Evolutionary conservation across 2,797 vertebrate genomes (phyloP).

Genomic region (Tenualosa ilisha): DNA sequence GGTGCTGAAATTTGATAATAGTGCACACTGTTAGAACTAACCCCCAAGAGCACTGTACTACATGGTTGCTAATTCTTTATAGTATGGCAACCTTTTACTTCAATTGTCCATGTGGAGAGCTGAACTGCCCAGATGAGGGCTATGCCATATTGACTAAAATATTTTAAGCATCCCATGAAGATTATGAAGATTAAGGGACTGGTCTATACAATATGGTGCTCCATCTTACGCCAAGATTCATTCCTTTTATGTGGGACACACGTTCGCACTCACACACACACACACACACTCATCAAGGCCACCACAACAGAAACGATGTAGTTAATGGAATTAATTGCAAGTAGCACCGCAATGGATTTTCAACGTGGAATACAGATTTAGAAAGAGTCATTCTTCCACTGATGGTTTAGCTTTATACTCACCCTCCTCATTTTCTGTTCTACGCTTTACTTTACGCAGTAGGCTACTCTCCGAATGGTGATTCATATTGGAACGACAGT

Average conservation of each 20-base stretch:
- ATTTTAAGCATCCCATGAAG: not conserved
- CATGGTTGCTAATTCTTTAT: not conserved
- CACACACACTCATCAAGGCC: not conserved
- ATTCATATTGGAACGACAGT: not conserved
- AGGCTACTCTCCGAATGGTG: not conserved
- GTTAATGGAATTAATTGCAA: not conserved
- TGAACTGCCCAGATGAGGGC: not conserved
- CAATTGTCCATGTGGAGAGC: not conserved
- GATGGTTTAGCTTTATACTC: not conserved
- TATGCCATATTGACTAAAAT: not conserved
- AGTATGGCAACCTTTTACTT: not conserved
- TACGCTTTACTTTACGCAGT: not conserved
- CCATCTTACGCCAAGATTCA: not conserved
- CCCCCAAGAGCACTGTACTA: not conserved
- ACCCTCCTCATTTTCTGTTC: not conserved
- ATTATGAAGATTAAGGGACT: not conserved
- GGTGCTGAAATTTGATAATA: not conserved
- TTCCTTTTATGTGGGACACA: conserved; percentile 14
- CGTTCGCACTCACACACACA: not conserved
- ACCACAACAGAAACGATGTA: not conserved
- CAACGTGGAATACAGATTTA: not conserved
- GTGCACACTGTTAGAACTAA: not conserved
- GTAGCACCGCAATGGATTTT: not conserved
- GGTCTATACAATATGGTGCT: not conserved
- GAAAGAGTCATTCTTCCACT: not conserved